Conservation (phyloP, 2,113 vertebrate genomes). For the Daboia siamensis region DNA sequence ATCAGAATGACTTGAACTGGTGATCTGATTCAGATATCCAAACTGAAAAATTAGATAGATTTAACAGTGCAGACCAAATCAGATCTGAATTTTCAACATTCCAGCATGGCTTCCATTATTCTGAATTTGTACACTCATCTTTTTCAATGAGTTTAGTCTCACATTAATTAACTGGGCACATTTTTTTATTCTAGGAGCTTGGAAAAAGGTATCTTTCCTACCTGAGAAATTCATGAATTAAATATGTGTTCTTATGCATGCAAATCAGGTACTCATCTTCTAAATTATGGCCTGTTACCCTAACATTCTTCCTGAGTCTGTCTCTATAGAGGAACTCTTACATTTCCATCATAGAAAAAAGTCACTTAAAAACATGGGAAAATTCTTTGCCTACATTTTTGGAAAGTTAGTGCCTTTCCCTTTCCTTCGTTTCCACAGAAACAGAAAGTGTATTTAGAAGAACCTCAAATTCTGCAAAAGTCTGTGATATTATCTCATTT, state of each 20-base stretch:
- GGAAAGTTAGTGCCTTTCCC: neutral
- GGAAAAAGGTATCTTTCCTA: neutral
- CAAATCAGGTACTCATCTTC: neutral
- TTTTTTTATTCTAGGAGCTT: neutral
- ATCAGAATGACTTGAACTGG: neutral
- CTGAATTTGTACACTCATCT: neutral
- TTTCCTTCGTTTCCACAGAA: neutral
- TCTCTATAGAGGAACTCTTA: neutral
- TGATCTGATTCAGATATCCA: neutral
- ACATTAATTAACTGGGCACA: neutral
- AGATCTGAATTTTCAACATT: neutral
- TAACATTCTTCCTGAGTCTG: neutral
- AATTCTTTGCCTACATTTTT: neutral
- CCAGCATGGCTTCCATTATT: neutral
- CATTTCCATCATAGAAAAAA: neutral
- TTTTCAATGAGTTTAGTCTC: neutral
- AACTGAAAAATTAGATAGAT: neutral
- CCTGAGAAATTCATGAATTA: neutral
- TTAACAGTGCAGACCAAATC: neutral
- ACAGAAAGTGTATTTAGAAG: neutral
- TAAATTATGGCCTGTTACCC: neutral
- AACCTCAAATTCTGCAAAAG: slow-evolving; percentile 6
- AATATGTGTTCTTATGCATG: neutral
- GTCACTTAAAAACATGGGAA: neutral
- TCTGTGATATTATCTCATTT: neutral